phyloP scores from a whole-genome alignment of 2,113 vertebrate species.

The Pterophyllum scalare region DNA sequence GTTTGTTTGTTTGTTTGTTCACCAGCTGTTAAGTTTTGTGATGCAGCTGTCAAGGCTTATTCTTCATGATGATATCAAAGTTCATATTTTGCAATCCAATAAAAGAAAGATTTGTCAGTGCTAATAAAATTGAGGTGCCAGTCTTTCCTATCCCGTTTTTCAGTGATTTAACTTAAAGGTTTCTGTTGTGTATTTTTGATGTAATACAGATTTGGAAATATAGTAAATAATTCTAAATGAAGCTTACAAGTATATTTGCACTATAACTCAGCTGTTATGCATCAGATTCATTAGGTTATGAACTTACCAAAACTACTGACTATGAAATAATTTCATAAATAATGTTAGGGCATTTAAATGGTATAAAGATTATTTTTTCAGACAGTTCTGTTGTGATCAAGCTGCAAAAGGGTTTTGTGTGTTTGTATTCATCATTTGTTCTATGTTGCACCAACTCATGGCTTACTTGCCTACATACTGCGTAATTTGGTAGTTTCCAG shows the following conservation, averaged over 20 bases:
- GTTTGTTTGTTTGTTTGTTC: slow-evolving; percentile 13
- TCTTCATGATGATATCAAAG: slow-evolving; percentile 13
- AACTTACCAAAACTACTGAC: background rate
- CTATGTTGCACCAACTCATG: background rate
- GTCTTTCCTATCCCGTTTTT: background rate
- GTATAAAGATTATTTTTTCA: background rate
- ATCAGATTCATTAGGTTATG: background rate
- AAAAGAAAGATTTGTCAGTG: background rate
- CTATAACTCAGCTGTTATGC: background rate
- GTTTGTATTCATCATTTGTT: slow-evolving; percentile 11
- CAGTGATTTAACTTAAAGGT: background rate
- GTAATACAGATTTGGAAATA: no score
- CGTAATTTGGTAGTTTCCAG: slow-evolving; percentile 7
- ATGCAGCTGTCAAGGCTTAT: slow-evolving; percentile 37
- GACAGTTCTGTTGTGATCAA: background rate
- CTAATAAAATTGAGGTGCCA: background rate
- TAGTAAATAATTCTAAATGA: no score
- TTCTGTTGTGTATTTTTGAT: background rate
- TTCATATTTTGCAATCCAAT: background rate
- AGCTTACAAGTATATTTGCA: background rate
- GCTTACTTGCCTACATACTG: slow-evolving; percentile 21
- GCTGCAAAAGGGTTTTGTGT: background rate
- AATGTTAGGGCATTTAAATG: background rate
- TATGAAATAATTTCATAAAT: background rate
- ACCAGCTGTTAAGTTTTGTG: slow-evolving; percentile 43